phyloP scores from a whole-genome alignment of 2,888 invertebrate genomes.

The Aromia moschata region DNA sequence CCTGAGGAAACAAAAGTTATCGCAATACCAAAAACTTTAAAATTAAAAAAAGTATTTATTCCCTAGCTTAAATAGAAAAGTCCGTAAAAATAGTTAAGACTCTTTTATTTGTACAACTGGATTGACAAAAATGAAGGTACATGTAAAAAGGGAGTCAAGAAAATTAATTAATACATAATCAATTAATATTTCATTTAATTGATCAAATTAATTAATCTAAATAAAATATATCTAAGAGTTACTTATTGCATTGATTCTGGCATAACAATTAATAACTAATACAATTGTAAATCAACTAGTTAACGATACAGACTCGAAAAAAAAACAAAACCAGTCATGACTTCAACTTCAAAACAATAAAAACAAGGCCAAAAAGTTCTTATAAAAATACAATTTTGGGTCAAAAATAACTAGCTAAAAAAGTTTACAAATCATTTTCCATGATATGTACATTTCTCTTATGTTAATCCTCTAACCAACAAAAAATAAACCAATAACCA shows the following conservation, averaged over 20 bases:
- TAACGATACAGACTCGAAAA: not conserved
- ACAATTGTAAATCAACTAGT: not conserved
- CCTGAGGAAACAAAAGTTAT: too few species aligned
- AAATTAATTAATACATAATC: too few species aligned
- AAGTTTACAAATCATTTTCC: not conserved
- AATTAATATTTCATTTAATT: too few species aligned
- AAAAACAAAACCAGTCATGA: conserved; percentile 2
- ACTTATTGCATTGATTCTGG: conserved; percentile 45
- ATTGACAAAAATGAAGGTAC: conserved; percentile 19
- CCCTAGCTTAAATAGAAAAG: too few species aligned
- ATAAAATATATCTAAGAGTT: conserved; percentile 20
- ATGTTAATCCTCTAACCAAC: conserved; percentile 23
- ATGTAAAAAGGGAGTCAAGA: too few species aligned
- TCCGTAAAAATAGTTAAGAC: too few species aligned
- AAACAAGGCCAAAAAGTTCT: not conserved
- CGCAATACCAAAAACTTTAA: too few species aligned
- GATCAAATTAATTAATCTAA: too few species aligned
- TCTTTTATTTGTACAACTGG: too few species aligned
- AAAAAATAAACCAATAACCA: conserved; percentile 28
- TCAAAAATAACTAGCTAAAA: not conserved
- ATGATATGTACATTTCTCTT: conserved; percentile 22
- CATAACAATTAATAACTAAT: conserved; percentile 32
- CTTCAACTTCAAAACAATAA: not conserved
- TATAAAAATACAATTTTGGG: not conserved
- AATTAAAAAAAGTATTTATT: too few species aligned